Evolutionary conservation across 2,888 invertebrate genomes (phyloP), one percentile per base, ranked within the genome.

Genomic region (Formica aserva): DNA sequence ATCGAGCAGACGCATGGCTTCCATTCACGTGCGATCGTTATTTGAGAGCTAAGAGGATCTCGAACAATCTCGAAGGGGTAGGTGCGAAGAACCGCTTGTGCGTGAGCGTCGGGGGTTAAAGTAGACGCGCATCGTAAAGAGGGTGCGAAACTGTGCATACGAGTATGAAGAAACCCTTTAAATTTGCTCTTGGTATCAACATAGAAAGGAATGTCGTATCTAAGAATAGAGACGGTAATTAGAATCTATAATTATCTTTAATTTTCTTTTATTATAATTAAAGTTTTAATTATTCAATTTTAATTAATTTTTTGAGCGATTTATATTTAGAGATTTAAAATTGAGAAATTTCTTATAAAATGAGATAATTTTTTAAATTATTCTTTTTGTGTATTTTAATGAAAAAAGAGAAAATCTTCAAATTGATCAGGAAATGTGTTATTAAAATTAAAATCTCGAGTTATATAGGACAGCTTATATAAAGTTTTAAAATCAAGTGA

Each of bases 31-130:
- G 52, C 83, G 71, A 66, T 65, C 74, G 77, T 77, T 77, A 67
- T 67, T 57, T 60, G 81, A 63, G 75, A 84, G 83, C 83, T 83
- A 83, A 84, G 84, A 83, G 83, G 84, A 84, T 84, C 67, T 67
- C 65, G 82, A 76, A 77, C 55, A 77, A 77, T 77, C 77, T 69
- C 76, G 57, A 52, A 65, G 62, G 83, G 82, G 83, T 83, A 75
- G 67, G 63, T 71, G 84, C 66, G 83, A 83, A 83, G 82, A 77
- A 69, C 55, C 26, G 75, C 18, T 83, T 57, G 75, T 75, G 82
- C 69, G 84, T 60, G 67, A 60, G 41, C 15, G 9, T 75, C 63
- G 60, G 15, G 67, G 32, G 83, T 55, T 71, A 74, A 74, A 82
- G 60, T 62, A 83, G 48, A 67, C 35, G 78, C 57, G 62, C 29